Base-by-base conservation (phyloP, 2,888 invertebrate genomes). In the Odontomyia ornata region DNA sequence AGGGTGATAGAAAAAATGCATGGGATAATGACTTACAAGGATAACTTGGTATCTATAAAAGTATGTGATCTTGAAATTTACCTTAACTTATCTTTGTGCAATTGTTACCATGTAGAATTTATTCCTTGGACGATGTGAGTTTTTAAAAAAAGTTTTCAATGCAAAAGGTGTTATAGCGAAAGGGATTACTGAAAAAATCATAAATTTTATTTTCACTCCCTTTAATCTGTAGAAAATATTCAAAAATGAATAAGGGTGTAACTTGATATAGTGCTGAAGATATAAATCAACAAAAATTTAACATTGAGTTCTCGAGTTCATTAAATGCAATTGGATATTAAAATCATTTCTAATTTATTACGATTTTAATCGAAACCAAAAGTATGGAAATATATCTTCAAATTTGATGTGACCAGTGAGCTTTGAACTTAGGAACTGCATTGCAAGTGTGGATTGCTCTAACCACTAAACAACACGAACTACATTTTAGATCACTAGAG, bases 141-240 rank as follows among this genome's bases (percentile, higher is more conserved):
- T 72, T 56, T 72, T 25, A n/a, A 72, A 4, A 4, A 27, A 72
- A 65, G 9, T 36, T n/a, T 36, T 36, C 3, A 36, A 30, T 30
- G 1, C 30, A 65, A 65, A 69, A 72, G 71, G 71, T 72, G 71
- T 72, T 72, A 28, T 56, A 28, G 71, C 28, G 71, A 52, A 72
- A 56, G 71, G 25, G 69, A 69, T 69, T 5, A 36, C 5, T 36
- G 9, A 36, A 36, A 36, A 36, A 36, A 36, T 9, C 3, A 36
- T 9, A 36, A 36, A 5, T 5, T n/a, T n/a, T n/a, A n/a, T n/a
- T n/a, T n/a, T n/a, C n/a, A n/a, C n/a, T n/a, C n/a, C n/a, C n/a
- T n/a, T n/a, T n/a, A n/a, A n/a, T n/a, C n/a, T n/a, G n/a, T n/a
- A n/a, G n/a, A n/a, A n/a, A n/a, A n/a, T n/a, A n/a, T n/a, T n/a